These are phyloP conservation scores for Agrilus cyanescens DNA, from an alignment of 2,888 invertebrate species.

Conservation along the genomic window DNA sequence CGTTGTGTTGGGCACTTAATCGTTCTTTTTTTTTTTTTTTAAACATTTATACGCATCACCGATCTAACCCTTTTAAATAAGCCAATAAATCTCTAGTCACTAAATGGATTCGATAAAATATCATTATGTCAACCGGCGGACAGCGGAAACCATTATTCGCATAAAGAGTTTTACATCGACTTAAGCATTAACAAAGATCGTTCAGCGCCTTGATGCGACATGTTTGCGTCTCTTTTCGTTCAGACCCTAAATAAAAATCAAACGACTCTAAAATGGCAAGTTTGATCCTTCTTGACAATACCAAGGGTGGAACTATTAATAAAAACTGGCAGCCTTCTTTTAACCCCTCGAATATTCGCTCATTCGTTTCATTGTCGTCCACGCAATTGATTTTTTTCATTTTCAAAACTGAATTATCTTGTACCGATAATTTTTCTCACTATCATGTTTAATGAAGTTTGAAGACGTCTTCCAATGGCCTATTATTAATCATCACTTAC, in stretches of 20 bases:
- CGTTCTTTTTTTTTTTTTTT: neutral
- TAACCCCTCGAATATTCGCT: constrained; percentile 17
- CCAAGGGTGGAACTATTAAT: constrained; percentile 31
- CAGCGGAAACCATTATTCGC: constrained; percentile 9
- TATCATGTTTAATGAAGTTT: constrained; percentile 1
- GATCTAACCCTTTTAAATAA: constrained; percentile 8
- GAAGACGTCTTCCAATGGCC: no score
- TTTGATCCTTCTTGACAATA: constrained; percentile 25
- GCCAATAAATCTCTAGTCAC: constrained; percentile 10
- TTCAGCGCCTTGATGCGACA: no score
- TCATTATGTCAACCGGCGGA: neutral
- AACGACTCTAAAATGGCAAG: constrained; percentile 27
- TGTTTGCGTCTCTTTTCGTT: constrained; percentile 2
- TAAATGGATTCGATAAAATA: no score
- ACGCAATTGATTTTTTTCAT: constrained; percentile 29
- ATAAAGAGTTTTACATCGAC: constrained; percentile 8
- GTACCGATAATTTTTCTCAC: neutral
- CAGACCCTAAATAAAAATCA: constrained; percentile 30
- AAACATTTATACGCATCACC: neutral
- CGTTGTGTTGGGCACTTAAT: no score
- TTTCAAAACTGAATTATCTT: constrained; percentile 19
- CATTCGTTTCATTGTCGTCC: constrained; percentile 26
- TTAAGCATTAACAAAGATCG: constrained; percentile 1
- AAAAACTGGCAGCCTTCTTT: constrained; percentile 32
- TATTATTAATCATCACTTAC: no score